These are phyloP conservation scores for Prolemur simus DNA, from an alignment of 2,113 vertebrate species.

Conservation along the genomic window DNA sequence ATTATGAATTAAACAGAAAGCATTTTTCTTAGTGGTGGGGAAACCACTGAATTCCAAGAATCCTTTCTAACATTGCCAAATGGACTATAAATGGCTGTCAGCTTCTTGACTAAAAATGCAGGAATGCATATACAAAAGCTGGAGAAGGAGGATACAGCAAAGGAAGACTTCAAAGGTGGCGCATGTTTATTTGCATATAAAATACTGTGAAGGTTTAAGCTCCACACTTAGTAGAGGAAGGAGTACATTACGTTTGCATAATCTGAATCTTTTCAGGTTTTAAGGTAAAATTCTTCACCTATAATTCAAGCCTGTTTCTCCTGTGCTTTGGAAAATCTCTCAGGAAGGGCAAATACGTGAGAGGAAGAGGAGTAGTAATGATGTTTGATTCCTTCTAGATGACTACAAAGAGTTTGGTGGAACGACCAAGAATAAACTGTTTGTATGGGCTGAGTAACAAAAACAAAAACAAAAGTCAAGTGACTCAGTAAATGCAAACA, in stretches of 20 bases:
- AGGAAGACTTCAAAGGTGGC: neutral
- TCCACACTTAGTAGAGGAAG: neutral
- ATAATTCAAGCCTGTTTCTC: neutral
- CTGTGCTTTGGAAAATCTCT: slow-evolving; percentile 5
- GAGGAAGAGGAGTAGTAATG: neutral
- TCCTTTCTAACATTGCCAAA: slow-evolving; percentile 1
- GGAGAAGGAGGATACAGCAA: neutral
- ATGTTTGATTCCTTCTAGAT: slow-evolving; percentile 38
- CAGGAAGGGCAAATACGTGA: neutral
- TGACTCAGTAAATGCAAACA: slow-evolving; percentile 47
- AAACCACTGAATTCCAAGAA: neutral
- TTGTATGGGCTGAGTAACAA: neutral
- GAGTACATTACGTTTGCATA: neutral
- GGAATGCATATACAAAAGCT: neutral
- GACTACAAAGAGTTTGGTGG: slow-evolving; percentile 7
- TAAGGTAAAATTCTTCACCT: slow-evolving; percentile 26
- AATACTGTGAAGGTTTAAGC: neutral
- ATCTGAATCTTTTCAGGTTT: neutral
- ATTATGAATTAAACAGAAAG: slow-evolving; percentile 55
- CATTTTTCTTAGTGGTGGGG: neutral
- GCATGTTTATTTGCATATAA: neutral
- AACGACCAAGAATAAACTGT: slow-evolving; percentile 24
- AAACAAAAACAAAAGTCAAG: neutral
- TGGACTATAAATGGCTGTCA: neutral
- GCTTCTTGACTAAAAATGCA: neutral